phyloP scores from a whole-genome alignment of 2,113 vertebrate species.

The Dolichotis patagonum region DNA sequence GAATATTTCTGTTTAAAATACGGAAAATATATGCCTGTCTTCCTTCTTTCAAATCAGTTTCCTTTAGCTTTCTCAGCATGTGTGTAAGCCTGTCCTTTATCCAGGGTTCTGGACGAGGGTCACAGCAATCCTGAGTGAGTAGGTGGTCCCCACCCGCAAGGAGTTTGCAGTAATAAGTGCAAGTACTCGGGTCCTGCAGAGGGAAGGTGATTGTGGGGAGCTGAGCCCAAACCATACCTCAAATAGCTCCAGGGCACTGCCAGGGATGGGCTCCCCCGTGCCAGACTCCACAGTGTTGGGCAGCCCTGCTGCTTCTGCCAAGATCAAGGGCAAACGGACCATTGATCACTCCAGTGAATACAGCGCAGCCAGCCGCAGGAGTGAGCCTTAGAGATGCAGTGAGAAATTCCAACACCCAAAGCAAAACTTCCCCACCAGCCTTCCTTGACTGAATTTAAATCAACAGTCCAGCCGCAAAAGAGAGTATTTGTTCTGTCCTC shows the following conservation, averaged over 20 bases:
- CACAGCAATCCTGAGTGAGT: not conserved
- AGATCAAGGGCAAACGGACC: not conserved
- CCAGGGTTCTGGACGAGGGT: not conserved
- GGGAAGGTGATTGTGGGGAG: not conserved
- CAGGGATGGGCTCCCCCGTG: too few relatives aligned
- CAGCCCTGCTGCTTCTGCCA: not conserved
- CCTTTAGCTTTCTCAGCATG: fast-evolving
- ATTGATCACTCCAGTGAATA: not conserved
- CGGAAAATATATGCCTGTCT: not conserved
- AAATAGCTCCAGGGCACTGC: not conserved
- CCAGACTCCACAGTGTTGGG: not conserved
- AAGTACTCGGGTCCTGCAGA: not conserved
- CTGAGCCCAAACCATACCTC: not conserved
- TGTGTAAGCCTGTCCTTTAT: fast-evolving
- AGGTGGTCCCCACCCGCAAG: not conserved
- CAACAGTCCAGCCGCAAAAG: not conserved
- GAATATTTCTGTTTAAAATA: not conserved
- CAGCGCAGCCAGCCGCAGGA: not conserved
- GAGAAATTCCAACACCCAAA: not conserved
- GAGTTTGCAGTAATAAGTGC: not conserved
- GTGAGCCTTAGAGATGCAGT: not conserved
- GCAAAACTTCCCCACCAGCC: slow-evolving; percentile 1
- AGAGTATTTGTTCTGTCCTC: slow-evolving; percentile 22
- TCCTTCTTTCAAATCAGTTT: not conserved
- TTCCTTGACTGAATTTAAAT: not conserved